Evolutionary conservation across 2,888 invertebrate species (phyloP).

Genomic region (Zygothrica quintamaculata): DNA sequence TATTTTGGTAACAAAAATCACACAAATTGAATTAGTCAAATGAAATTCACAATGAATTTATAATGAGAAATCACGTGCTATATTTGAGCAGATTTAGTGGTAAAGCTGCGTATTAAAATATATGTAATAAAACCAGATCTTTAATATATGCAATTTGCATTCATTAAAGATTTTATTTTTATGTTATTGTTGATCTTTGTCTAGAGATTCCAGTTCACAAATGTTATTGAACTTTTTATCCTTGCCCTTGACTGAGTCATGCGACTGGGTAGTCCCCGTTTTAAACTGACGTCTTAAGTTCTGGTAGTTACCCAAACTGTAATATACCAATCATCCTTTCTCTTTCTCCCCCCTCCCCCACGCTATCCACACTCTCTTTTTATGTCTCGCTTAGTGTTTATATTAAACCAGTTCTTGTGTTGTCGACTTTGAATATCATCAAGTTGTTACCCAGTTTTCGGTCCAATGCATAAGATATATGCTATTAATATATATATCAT

Average conservation of each 20-base stretch:
- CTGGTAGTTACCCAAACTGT: background rate
- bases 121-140: constrained; percentile 27
- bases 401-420: constrained; percentile 34
- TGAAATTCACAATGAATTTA: constrained; percentile 32
- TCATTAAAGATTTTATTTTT: constrained; percentile 22
- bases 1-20: too few species aligned
- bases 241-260: constrained; percentile 44
- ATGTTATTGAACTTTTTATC: constrained; percentile 34
- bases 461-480: constrained; percentile 3
- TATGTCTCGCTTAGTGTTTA: background rate
- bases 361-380: too few species aligned
- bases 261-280: constrained; percentile 29
- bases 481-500: too few species aligned
- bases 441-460: constrained; percentile 20
- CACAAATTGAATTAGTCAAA: too few species aligned
- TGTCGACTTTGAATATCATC: constrained; percentile 17
- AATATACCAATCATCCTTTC: too few species aligned
- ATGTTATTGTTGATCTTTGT: constrained; percentile 4
- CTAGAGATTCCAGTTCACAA: too few species aligned
- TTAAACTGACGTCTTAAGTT: constrained; percentile 2
- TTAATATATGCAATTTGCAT: constrained; percentile 24
- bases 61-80: constrained; percentile 17
- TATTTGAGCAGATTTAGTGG: too few species aligned
- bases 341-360: too few species aligned
- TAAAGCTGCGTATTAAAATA: too few species aligned